Evolutionary conservation across 2,888 invertebrate species (phyloP).

Genomic region (Melanchra persicariae): DNA sequence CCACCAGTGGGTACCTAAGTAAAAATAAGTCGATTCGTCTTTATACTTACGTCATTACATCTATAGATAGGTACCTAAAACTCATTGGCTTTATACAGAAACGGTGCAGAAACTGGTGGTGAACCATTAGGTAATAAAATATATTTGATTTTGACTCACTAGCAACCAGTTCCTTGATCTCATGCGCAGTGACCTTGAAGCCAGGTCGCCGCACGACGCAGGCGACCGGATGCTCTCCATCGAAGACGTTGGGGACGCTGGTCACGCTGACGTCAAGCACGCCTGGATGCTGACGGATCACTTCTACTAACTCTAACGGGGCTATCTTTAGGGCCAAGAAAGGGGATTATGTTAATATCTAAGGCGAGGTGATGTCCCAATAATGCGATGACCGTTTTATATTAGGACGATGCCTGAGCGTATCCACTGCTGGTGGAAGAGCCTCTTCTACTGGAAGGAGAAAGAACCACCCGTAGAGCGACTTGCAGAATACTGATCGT

Average conservation of each 20-base stretch:
- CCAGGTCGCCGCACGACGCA: conserved; percentile 74
- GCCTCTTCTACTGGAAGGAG: too few relatives aligned
- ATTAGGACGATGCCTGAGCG: too few relatives aligned
- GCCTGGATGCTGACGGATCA: conserved; percentile 75
- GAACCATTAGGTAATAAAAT: neutral
- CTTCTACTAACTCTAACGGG: conserved; percentile 80
- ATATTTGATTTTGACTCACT: conserved; percentile 67
- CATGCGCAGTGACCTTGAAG: conserved; percentile 74
- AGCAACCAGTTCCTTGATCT: conserved; percentile 79
- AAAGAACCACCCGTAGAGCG: too few relatives aligned
- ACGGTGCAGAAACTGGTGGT: neutral
- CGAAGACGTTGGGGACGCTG: conserved; percentile 72
- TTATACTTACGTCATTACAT: too few relatives aligned
- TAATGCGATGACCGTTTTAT: too few relatives aligned
- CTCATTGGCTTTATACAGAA: neutral
- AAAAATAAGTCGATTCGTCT: too few relatives aligned
- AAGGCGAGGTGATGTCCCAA: too few relatives aligned
- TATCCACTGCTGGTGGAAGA: too few relatives aligned
- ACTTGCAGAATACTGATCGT: too few relatives aligned
- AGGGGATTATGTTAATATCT: neutral
- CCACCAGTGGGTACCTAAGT: too few relatives aligned
- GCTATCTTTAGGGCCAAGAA: conserved; percentile 71
- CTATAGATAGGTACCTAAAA: too few relatives aligned
- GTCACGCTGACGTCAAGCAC: conserved; percentile 83
- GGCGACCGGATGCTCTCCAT: conserved; percentile 79